Conservation (phyloP, 2,113 vertebrate species). For the Mandrillus leucophaeus region DNA sequence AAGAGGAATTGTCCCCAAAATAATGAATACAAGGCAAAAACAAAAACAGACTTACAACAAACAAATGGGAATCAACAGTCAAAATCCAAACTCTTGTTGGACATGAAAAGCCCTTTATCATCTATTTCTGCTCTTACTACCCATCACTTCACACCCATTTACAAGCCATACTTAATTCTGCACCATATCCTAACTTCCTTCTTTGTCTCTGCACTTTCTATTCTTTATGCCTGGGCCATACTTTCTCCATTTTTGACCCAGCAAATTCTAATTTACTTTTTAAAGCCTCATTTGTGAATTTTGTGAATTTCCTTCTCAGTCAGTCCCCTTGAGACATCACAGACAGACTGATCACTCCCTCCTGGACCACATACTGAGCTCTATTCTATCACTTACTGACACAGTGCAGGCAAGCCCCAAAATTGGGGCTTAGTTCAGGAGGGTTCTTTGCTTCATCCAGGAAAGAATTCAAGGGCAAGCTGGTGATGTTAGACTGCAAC, state of each 20-base stretch:
- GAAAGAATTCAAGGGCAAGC: too few relatives aligned
- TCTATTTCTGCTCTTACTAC: not conserved
- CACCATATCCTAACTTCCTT: not conserved
- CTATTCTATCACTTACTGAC: not conserved
- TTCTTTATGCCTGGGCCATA: not conserved
- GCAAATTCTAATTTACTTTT: not conserved
- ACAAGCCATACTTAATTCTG: not conserved
- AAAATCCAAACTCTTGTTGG: not conserved
- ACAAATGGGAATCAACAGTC: not conserved
- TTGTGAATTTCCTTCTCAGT: not conserved
- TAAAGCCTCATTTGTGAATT: not conserved
- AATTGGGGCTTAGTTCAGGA: too few relatives aligned
- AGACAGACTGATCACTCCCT: not conserved
- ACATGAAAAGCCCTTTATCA: not conserved
- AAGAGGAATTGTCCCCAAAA: not conserved
- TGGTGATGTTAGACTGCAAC: too few relatives aligned
- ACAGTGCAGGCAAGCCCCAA: too few relatives aligned
- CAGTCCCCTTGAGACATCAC: not conserved
- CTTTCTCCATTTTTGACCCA: not conserved
- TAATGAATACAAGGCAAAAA: not conserved
- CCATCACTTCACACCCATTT: not conserved
- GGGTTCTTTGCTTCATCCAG: too few relatives aligned
- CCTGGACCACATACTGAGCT: not conserved
- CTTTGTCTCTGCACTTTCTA: not conserved
- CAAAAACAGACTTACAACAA: not conserved